phyloP scores from a whole-genome alignment of 2,113 vertebrate genomes.

The Excalfactoria chinensis region DNA sequence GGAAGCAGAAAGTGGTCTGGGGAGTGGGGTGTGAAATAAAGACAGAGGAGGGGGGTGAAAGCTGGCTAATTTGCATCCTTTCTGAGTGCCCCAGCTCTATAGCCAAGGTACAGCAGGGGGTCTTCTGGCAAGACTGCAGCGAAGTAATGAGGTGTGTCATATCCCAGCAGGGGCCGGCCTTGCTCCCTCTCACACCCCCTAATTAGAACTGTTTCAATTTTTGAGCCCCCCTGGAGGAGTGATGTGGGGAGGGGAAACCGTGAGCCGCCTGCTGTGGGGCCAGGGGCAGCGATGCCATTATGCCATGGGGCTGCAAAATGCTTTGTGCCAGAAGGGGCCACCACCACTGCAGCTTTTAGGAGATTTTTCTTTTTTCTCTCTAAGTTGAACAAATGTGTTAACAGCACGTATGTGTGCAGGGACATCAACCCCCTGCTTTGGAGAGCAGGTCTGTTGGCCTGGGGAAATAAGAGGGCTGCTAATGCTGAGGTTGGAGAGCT shows the following conservation, averaged over 20 bases:
- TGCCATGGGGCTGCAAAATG: not conserved
- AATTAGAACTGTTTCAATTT: conserved; percentile 73
- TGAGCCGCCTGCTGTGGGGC: not conserved
- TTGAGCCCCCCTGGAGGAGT: conserved; percentile 35
- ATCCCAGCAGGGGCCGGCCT: conserved; percentile 51
- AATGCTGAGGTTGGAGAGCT: not conserved
- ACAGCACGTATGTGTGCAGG: not conserved
- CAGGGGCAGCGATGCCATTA: accelerated
- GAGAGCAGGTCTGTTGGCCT: not conserved
- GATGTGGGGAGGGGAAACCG: not conserved
- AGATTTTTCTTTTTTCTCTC: not conserved
- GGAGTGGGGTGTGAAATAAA: conserved; percentile 55
- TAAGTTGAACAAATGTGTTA: not conserved
- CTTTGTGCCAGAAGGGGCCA: not conserved
- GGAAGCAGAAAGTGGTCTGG: conserved; percentile 50
- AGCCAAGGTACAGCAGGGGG: conserved; percentile 65
- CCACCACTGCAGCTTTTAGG: not conserved
- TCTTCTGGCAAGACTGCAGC: conserved; percentile 56
- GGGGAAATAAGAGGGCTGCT: not conserved
- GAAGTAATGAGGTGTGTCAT: conserved; percentile 73
- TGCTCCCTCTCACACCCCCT: conserved; percentile 45
- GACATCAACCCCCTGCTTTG: not conserved
- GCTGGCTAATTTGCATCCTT: conserved; percentile 77
- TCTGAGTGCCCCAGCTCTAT: conserved; percentile 60
- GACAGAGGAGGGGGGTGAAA: not conserved